Evolutionary conservation across 2,888 invertebrate genomes (phyloP).

Genomic region (Lordiphosa andalusiaca): DNA sequence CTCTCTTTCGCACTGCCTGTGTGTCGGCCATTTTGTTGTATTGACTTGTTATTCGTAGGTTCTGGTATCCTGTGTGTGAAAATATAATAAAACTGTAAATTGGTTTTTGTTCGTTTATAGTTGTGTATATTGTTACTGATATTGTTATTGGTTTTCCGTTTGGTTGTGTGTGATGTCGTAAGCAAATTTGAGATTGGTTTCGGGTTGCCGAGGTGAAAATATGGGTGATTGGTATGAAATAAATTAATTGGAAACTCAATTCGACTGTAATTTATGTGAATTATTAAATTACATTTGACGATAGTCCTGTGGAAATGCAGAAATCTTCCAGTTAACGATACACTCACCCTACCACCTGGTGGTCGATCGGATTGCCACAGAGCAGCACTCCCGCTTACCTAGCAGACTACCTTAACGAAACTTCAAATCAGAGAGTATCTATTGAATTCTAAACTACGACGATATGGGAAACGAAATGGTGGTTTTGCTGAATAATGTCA

Average conservation of each 20-base stretch:
- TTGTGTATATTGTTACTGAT: conserved; percentile 60
- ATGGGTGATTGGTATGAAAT: conserved; percentile 46
- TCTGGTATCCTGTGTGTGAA: conserved; percentile 39
- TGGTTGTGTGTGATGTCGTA: conserved; percentile 31
- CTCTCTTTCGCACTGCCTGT: conserved; percentile 28
- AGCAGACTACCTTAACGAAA: too few species aligned
- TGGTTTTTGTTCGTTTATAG: conserved; percentile 65
- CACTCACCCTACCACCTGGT: too few species aligned
- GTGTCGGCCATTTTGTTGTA: conserved; percentile 25
- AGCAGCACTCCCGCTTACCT: too few species aligned
- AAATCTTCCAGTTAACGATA: too few species aligned
- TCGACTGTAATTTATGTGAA: conserved; percentile 46
- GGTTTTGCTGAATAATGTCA: too few species aligned
- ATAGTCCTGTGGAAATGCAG: too few species aligned
- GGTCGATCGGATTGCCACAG: too few species aligned
- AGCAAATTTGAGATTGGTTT: conserved; percentile 47
- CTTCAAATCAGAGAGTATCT: too few species aligned
- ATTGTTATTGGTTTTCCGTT: conserved; percentile 66
- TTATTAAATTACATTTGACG: conserved; percentile 6
- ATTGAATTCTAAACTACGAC: too few species aligned
- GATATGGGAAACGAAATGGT: too few species aligned
- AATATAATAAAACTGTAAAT: conserved; percentile 74
- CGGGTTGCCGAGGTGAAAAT: conserved; percentile 3
- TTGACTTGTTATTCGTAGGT: conserved; percentile 11
- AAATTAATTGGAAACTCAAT: conserved; percentile 66